Evolutionary conservation across 2,113 vertebrate genomes (phyloP).

Genomic region (Gymnorhina tibicen): DNA sequence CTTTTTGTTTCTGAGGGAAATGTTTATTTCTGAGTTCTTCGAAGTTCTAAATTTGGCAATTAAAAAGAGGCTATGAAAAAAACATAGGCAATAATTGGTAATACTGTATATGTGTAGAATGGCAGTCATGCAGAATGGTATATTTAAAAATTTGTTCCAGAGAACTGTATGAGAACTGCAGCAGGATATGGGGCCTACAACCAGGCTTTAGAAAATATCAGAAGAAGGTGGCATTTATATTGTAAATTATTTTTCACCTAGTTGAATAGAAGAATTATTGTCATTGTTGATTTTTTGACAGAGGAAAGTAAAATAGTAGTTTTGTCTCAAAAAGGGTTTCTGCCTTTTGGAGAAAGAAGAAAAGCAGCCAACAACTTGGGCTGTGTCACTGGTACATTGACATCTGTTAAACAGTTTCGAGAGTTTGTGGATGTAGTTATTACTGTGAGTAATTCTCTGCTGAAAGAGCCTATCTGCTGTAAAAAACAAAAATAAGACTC

Average conservation of each 20-base stretch:
- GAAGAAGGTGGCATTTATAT: neutral
- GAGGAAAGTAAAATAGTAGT: neutral
- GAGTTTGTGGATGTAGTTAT: neutral
- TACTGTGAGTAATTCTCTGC: neutral
- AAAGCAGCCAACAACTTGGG: neutral
- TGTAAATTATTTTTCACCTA: neutral
- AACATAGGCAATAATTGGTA: neutral
- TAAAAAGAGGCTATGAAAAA: neutral
- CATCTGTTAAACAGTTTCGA: neutral
- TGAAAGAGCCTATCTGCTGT: neutral
- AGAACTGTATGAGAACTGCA: neutral
- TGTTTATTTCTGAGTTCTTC: neutral
- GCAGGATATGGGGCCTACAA: neutral
- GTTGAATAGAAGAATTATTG: neutral
- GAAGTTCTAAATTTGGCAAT: neutral
- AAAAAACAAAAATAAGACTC: neutral
- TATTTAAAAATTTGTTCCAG: neutral
- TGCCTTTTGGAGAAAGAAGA: neutral
- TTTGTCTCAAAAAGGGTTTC: neutral
- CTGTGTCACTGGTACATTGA: neutral
- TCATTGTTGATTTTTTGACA: neutral
- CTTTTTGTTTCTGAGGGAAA: neutral
- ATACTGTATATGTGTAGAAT: neutral
- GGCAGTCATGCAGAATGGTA: accelerated
- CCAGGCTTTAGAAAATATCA: neutral